A percentile compares a stretch with the other conserved stretches of the same genome.
Evolutionary conservation across 1,140 invertebrate species (phyloP).

Genomic region (Drosophila bocqueti): DNA sequence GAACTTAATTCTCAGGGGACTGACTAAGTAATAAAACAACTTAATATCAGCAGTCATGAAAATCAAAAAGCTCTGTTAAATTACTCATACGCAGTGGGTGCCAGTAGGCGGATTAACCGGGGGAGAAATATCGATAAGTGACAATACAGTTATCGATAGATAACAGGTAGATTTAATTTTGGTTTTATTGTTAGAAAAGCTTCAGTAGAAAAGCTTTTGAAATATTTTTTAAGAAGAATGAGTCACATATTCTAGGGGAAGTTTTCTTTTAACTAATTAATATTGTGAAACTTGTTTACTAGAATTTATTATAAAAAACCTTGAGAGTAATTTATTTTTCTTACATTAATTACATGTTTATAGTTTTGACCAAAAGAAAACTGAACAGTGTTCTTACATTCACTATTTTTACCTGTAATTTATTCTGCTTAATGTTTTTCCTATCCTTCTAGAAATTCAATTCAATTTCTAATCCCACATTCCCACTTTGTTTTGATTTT

Average conservation of each 20-base stretch:
- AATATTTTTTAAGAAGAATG: background rate
- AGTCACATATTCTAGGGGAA: background rate
- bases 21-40: conserved; percentile 16
- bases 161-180: background rate
- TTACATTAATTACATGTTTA: too few species aligned
- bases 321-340: too few species aligned
- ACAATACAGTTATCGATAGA: conserved; percentile 12
- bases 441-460: background rate
- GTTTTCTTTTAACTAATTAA: background rate
- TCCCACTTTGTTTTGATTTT: background rate
- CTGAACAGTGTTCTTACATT: too few species aligned
- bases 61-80: conserved; percentile 58
- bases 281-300: background rate
- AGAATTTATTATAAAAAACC: too few species aligned
- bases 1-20: background rate
- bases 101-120: background rate
- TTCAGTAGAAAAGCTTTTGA: background rate
- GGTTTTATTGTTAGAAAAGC: background rate
- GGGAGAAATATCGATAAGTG: conserved; percentile 18
- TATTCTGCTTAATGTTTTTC: background rate
- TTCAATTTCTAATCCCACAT: background rate
- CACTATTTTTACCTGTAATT: too few species aligned
- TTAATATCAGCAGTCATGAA: conserved; percentile 1
- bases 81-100: conserved; percentile 48
- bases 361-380: too few species aligned